A percentile compares a stretch with the other conserved stretches of the same genome.
phyloP scores from a whole-genome alignment of 2,797 vertebrate species.

The Bradypodion ventrale region DNA sequence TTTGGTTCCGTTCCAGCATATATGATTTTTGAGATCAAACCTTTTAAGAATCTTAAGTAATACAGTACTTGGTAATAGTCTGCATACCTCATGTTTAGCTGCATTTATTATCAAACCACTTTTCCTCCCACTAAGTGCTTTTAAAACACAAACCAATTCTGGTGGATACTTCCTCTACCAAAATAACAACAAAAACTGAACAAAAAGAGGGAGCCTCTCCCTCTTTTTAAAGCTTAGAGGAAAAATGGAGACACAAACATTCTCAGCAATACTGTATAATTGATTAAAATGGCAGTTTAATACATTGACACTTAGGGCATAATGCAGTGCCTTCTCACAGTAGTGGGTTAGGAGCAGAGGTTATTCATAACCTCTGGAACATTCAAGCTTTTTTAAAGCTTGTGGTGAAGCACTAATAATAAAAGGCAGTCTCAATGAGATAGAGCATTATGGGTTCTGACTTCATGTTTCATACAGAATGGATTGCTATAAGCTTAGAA shows the following conservation, averaged over 20 bases:
- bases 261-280: neutral
- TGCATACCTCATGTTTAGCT: neutral
- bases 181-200: neutral
- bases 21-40: no score
- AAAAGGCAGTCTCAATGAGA: slow-evolving; percentile 35
- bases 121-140: neutral
- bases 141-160: slow-evolving; percentile 20
- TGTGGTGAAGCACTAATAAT: slow-evolving; percentile 49
- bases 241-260: neutral
- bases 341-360: slow-evolving; percentile 9
- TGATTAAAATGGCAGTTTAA: neutral
- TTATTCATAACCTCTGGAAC: slow-evolving; percentile 15
- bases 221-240: neutral
- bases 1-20: no score
- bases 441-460: neutral
- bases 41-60: neutral
- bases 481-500: slow-evolving; percentile 25
- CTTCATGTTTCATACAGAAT: slow-evolving; percentile 22
- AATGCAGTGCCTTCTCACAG: neutral
- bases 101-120: neutral
- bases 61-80: neutral
- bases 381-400: slow-evolving; percentile 35
- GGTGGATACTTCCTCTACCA: slow-evolving; percentile 19
- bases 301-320: neutral
- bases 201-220: neutral